A percentile compares a stretch with the other conserved stretches of the same genome.
Evolutionary conservation across 2,888 invertebrate genomes (phyloP).

Genomic region (Cyclophora albipunctata): DNA sequence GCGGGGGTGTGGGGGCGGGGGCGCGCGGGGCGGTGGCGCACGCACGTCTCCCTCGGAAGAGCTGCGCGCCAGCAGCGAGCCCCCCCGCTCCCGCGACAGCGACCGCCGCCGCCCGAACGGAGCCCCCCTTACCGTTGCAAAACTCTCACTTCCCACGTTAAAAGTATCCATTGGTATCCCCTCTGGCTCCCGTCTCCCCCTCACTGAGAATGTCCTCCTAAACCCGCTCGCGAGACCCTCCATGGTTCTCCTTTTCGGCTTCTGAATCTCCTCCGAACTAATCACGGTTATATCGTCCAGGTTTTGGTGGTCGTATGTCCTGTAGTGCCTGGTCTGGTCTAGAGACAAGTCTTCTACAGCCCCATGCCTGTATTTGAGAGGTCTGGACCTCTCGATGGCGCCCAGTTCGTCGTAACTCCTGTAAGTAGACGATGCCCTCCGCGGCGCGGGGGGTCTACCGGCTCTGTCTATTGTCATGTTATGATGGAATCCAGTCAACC

Average conservation of each 20-base stretch:
- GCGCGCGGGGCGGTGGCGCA: slow-evolving; percentile 49
- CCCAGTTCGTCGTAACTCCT: slow-evolving; percentile 69
- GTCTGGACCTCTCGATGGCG: slow-evolving; percentile 47
- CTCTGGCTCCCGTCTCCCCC: slow-evolving; percentile 54
- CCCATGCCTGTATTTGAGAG: slow-evolving; percentile 57
- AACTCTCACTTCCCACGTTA: slow-evolving; percentile 51
- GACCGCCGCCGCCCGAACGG: slow-evolving; percentile 66
- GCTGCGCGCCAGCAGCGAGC: slow-evolving; percentile 76
- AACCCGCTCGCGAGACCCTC: slow-evolving; percentile 64
- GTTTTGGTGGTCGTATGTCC: slow-evolving; percentile 43
- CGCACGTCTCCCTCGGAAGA: slow-evolving; percentile 83
- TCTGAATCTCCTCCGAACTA: slow-evolving; percentile 64
- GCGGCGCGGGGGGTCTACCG: slow-evolving; percentile 60
- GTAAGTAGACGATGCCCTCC: slow-evolving; percentile 61
- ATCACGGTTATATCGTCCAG: slow-evolving; percentile 66
- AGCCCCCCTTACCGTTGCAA: slow-evolving; percentile 62
- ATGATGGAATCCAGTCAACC: slow-evolving; percentile 31
- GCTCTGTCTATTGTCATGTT: slow-evolving; percentile 66
- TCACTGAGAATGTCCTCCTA: slow-evolving; percentile 61
- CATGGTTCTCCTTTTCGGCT: slow-evolving; percentile 55
- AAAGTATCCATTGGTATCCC: slow-evolving; percentile 63
- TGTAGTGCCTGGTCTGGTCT: slow-evolving; percentile 43
- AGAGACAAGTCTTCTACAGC: slow-evolving; percentile 60
- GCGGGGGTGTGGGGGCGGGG: slow-evolving; percentile 62
- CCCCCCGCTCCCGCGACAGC: slow-evolving; percentile 67